These are phyloP conservation scores for Molossus molossus DNA, from an alignment of 2,797 vertebrate genomes.

Conservation along the genomic window DNA sequence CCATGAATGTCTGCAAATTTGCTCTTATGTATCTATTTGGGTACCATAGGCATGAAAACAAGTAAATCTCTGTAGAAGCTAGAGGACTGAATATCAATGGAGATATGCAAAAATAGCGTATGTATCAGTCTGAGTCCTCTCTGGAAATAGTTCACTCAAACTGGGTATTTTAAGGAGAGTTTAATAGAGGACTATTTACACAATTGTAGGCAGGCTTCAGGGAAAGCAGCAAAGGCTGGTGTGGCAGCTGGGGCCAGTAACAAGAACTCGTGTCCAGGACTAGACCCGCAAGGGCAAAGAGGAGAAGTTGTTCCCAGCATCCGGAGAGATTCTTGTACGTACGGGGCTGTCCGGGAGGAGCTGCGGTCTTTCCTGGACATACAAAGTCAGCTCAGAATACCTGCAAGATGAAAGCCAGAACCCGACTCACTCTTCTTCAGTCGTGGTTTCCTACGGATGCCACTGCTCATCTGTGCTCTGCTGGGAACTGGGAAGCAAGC, in stretches of 20 bases:
- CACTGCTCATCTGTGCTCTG: not conserved
- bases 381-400: not conserved
- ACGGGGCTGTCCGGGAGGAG: not conserved
- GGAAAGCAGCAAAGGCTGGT: not conserved
- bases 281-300: not conserved
- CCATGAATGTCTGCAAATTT: conserved; percentile 5
- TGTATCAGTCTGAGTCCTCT: not conserved
- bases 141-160: conserved; percentile 38
- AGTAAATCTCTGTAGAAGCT: conserved; percentile 63
- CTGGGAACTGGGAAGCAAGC: not conserved
- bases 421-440: not conserved
- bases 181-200: conserved; percentile 19
- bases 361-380: too few relatives aligned
- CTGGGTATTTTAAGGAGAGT: conserved; percentile 27
- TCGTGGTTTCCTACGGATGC: not conserved
- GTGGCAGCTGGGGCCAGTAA: not conserved
- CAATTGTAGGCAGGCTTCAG: conserved; percentile 16
- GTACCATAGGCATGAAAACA: conserved; percentile 29
- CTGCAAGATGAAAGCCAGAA: not conserved
- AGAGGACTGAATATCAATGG: not conserved
- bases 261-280: not conserved
- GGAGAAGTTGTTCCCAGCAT: not conserved
- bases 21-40: not conserved
- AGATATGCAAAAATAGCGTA: conserved; percentile 11
- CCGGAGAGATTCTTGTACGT: not conserved